Conservation (phyloP, 2,797 vertebrate species). For the Paguma larvata region DNA sequence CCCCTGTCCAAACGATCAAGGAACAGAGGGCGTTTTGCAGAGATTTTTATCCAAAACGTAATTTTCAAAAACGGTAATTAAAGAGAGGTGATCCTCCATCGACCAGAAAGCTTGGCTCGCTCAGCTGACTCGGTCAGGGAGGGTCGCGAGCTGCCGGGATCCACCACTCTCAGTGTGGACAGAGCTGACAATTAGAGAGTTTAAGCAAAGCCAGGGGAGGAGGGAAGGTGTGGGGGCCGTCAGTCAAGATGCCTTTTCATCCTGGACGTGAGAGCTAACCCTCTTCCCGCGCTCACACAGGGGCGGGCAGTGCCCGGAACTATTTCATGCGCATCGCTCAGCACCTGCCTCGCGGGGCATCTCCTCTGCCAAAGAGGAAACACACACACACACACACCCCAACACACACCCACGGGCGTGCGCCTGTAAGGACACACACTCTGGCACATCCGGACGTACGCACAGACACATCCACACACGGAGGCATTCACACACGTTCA, state of each 20-base stretch:
- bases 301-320: neutral
- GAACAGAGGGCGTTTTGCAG: neutral
- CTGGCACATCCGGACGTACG: neutral
- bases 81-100: neutral
- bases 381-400: fast-evolving
- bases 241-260: neutral
- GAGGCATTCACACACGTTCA: neutral
- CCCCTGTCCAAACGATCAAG: neutral
- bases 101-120: neutral
- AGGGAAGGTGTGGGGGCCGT: neutral
- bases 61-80: constrained; percentile 36
- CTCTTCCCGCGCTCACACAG: fast-evolving
- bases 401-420: neutral
- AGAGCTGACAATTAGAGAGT: neutral
- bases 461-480: too few species aligned
- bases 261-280: neutral
- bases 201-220: neutral
- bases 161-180: neutral
- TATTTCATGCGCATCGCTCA: fast-evolving
- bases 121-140: neutral
- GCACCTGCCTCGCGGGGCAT: neutral
- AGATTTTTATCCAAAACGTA: constrained; percentile 1
- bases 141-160: neutral
- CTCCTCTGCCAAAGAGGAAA: neutral
- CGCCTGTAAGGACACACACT: neutral